A percentile compares a stretch with the other conserved stretches of the same genome.
phyloP scores from a whole-genome alignment of 1,140 invertebrate species.

The Metopolophium dirhodum region DNA sequence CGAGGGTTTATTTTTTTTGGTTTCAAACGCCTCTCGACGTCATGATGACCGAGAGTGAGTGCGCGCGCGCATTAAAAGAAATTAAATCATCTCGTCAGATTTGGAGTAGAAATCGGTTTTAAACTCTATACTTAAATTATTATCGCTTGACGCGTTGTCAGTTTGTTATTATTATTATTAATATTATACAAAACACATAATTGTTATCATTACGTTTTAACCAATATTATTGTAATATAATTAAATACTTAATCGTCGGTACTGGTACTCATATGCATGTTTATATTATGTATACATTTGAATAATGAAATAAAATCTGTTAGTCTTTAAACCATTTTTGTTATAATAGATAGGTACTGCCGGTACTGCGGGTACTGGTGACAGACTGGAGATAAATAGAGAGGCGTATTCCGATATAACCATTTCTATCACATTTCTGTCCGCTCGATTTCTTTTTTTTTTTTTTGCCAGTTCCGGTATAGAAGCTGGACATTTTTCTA shows the following conservation, averaged over 20 bases:
- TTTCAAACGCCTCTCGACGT: neutral
- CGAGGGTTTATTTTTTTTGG: neutral
- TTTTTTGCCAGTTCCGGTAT: neutral
- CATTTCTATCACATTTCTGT: neutral
- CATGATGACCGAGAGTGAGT: constrained; percentile 39
- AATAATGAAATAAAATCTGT: constrained; percentile 9
- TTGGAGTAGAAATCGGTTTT: constrained; percentile 28
- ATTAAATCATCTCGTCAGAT: constrained; percentile 23
- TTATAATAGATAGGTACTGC: neutral
- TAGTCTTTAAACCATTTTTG: neutral
- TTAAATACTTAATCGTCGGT: neutral
- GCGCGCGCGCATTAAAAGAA: constrained; percentile 50
- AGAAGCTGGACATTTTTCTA: neutral
- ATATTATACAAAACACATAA: neutral
- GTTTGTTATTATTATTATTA: neutral
- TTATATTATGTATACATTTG: neutral
- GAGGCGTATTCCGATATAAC: neutral
- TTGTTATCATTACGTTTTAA: neutral
- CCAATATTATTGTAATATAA: neutral
- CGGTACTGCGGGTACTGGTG: neutral
- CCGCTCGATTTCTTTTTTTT: constrained; percentile 28
- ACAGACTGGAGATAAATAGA: neutral
- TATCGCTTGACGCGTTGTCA: constrained; percentile 7
- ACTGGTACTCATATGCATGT: neutral
- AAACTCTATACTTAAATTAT: neutral